Base-by-base conservation (phyloP, 2,888 invertebrate species). In the Drosophila mercatorum region DNA sequence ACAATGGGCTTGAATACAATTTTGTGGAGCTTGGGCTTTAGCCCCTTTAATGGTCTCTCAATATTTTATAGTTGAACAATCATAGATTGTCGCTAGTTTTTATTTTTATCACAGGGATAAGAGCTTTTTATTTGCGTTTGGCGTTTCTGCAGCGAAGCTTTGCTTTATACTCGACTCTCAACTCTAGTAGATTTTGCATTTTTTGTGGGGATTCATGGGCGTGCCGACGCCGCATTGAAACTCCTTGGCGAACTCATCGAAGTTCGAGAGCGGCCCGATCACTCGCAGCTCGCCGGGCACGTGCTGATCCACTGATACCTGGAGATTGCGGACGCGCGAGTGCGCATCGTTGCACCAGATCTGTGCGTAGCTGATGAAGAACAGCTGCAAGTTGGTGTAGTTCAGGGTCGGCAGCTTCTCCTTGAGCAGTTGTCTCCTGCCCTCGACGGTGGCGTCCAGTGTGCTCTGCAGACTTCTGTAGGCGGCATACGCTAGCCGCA, bases 351-450 rank as follows among this genome's bases (percentile, higher is more conserved):
- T 90, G 77, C 92, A 92, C 88, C 92, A 92, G 36, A 87, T 60
- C 62, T 92, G 92, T 0, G 91, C 92, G 34, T 83, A 92, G 63
- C 90, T 88, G 5, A 92, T 89, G 57, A 92, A 92, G 62, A 92
- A 92, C 40, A 92, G 56, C 55, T 92, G 93, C 36, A 82, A 86
- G 47, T 79, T 84, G 22, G 88, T 88, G 52, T 88, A 92, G 17
- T 86, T 77, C 4, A 92, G 65, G 0, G 75, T 68, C 3, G 92
- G 88, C 40, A 92, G 64, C 7, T 68, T 78, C 66, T 92, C 92
- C 28, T 68, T 71, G 5, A 38, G 43, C 59, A 88, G 38, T 6
- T 75, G 51, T 17, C 70, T 46, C 1, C 58, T 38, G 11, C 57
- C 73, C 4, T 65, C 53, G 12, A 26, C 44, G 2, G 40, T 26